Percentiles rank a stretch among this genome's conserved stretches.
Evolutionary conservation across 1,140 invertebrate genomes (phyloP).

Genomic region (Thalassaphorura encarpata): DNA sequence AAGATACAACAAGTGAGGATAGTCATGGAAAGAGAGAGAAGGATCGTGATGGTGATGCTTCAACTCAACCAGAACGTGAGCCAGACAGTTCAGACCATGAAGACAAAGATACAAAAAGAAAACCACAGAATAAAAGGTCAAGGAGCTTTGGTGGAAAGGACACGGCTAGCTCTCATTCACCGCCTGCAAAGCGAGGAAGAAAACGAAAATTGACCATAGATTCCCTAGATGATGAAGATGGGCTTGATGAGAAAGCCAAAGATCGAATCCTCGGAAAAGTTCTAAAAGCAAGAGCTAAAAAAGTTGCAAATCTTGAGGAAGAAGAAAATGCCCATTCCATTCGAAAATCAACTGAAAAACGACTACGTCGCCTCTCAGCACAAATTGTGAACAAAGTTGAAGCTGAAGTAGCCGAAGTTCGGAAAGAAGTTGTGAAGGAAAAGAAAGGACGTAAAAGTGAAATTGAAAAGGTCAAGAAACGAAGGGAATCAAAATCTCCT

Average conservation of each 20-base stretch:
- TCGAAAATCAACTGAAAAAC: not conserved
- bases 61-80: conserved; percentile 16
- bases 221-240: conserved; percentile 27
- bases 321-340: conserved; percentile 24
- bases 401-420: too few species aligned
- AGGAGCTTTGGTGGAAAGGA: not conserved
- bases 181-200: conserved; percentile 16
- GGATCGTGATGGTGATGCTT: conserved; percentile 11
- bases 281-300: conserved; percentile 27
- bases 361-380: not conserved
- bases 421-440: not conserved
- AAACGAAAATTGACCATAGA: conserved; percentile 29
- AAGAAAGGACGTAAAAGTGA: too few species aligned
- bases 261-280: conserved; percentile 27
- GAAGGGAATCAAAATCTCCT: not conserved
- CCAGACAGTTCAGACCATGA: conserved; percentile 1
- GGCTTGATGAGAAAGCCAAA: conserved; percentile 18
- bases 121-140: not conserved
- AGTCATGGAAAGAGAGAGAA: conserved; percentile 30
- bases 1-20: conserved; percentile 35
- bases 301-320: conserved; percentile 24
- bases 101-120: too few species aligned
- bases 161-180: too few species aligned
- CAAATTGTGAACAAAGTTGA: not conserved
- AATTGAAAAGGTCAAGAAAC: not conserved